Evolutionary conservation across 1,140 invertebrate species (phyloP), one percentile per base, ranked within the genome.

Genomic region (Catajapyx aquilonaris): DNA sequence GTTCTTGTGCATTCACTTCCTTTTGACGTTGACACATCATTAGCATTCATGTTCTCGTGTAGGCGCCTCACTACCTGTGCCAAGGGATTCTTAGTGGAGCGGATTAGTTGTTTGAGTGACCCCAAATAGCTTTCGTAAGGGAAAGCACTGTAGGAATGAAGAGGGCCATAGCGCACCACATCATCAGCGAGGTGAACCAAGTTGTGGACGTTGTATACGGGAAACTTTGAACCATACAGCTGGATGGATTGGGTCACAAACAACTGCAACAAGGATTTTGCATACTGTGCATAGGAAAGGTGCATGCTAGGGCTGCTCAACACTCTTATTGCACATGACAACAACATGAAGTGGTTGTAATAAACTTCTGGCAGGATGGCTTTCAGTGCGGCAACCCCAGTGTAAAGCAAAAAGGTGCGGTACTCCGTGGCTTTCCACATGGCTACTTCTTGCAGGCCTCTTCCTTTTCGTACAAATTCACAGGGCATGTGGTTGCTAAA

Each of bases 171-270:
- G 15, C 37, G 43, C 40, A 38, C 34, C 16, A 46, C 49, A 47
- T 60, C 56, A 37, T 46, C 45, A 30, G 47, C 39, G 16, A 60
- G 37, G 44, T 61, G 57, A 28, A 54, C 31, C 11, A 58, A 38
- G 9, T 39, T 18, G 46, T 59, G 56, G 15, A 57, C 49, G 52
- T 59, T 59, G 35, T 60, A 58, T 7, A 50, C 49, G 9, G 52
- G 18, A 16, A 54, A 43, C 33, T 39, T 37, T 10, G 13, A 22
- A 5, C 51, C 53, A 49, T 57, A 57, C 10, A 51, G 20, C 17
- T 40, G 15, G 35, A 31, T 34, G 30, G 40, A 38, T 15, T 44
- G 25, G 16, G 39, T 22, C 13, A 58, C 51, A 52, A 58, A 58
- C 11, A 40, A 32, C 17, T 23, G 5, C 17, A 58, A 31, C 5